phyloP scores from a whole-genome alignment of 2,888 invertebrate genomes.

The Melolontha melolontha region DNA sequence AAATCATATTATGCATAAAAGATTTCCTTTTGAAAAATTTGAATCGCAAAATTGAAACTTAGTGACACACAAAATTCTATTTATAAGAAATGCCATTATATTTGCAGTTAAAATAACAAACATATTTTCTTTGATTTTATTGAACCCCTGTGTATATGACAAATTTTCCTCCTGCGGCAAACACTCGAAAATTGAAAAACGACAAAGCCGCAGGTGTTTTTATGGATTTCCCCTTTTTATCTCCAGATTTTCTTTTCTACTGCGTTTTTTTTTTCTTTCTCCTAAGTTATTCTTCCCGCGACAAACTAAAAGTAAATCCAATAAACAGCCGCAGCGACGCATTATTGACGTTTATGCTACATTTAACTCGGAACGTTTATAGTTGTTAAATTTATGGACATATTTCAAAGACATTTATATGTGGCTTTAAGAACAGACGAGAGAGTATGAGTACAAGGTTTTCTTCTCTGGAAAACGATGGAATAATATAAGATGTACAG shows the following conservation, averaged over 20 bases:
- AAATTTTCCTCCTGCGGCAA: slow-evolving; percentile 23
- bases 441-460: not conserved
- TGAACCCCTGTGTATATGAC: slow-evolving; percentile 19
- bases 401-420: slow-evolving; percentile 23
- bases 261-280: slow-evolving; percentile 1
- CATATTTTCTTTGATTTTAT: slow-evolving; percentile 12
- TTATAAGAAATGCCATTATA: not conserved
- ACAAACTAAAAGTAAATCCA: slow-evolving; percentile 32
- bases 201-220: slow-evolving; percentile 28
- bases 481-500: not conserved
- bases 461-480: not conserved
- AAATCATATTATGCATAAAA: no score
- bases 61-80: no score
- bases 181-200: slow-evolving; percentile 28
- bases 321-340: slow-evolving; percentile 26
- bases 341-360: slow-evolving; percentile 34
- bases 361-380: slow-evolving; percentile 26
- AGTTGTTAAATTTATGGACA: slow-evolving; percentile 31
- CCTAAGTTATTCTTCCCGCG: slow-evolving; percentile 18
- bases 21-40: no score
- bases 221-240: slow-evolving; percentile 22
- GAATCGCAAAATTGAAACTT: no score
- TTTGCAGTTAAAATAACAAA: not conserved
- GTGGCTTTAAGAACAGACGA: slow-evolving; percentile 21
- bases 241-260: slow-evolving; percentile 10